Evolutionary conservation across 92 coral and sea anemone species (phyloP), one percentile per base, ranked within the genome.

Genomic region (Nematostella vectensis): DNA sequence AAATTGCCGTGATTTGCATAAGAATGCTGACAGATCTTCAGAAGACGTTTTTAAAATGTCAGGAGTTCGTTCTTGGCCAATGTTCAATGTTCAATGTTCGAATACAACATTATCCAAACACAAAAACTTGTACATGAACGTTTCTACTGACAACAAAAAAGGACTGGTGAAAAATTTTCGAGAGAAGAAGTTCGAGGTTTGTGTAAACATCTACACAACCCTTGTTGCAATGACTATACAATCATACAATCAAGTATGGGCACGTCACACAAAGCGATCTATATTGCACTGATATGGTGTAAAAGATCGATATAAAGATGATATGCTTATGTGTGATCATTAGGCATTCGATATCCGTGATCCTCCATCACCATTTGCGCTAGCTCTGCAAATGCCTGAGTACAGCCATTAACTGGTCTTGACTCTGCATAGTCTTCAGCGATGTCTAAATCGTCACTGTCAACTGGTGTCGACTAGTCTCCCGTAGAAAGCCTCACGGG

Each of bases 351-450:
- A 13, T 54, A 47, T 18, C 48, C 44, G 16, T 66, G 62, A 40
- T 66, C 72, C 36, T 66, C 53, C 72, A 66, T 55, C 30, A 66
- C 37, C 56, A 74, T 66, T 27, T 44, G 40, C 44, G 75, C 75
- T 52, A 51, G 47, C 30, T 58, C 69, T 48, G 39, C 65, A 61
- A 72, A 47, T 50, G 63, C 57, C 31, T 31, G 66, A 21, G 27
- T 38, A 43, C 31, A 61, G 13, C 63, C 63, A 19, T 27, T 58
- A 25, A 16, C 49, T 10, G 63, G 51, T 58, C 63, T 58, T 36
- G 50, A 19, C 20, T 37, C 50, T 12, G 63, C 49, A 58, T 58
- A 58, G 16, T 55, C 61, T 55, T 55, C 61, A n/a, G 61, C 61
- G 16, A 55, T 55, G 43, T 55, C 40, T 31, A 55, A 31, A 31